phyloP scores from a whole-genome alignment of 1,140 invertebrate species.

The Bombus turneri region DNA sequence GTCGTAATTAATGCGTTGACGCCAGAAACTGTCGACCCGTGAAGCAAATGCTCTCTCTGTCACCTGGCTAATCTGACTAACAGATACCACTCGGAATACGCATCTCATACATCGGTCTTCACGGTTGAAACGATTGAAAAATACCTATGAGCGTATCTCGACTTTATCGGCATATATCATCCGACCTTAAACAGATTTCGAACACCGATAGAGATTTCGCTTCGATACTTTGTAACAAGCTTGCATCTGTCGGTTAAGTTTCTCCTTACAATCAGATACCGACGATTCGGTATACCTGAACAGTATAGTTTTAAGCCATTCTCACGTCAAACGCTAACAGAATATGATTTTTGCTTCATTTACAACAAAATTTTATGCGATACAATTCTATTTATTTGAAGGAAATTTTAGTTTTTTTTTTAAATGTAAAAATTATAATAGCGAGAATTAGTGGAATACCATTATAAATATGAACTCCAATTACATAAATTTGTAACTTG shows the following conservation, averaged over 20 bases:
- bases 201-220: background rate
- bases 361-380: too few relatives aligned
- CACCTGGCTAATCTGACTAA: conserved; percentile 65
- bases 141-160: conserved; percentile 10
- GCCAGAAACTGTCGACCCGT: conserved; percentile 13
- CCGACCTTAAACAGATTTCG: conserved; percentile 30
- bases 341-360: too few relatives aligned
- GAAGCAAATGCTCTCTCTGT: conserved; percentile 22
- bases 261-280: background rate
- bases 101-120: conserved; percentile 28
- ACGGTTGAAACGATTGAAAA: conserved; percentile 43
- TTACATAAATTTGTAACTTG: too few relatives aligned
- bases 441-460: too few relatives aligned
- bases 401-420: too few relatives aligned
- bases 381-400: too few relatives aligned
- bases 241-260: background rate
- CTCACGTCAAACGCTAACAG: background rate
- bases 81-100: conserved; percentile 49
- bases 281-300: background rate
- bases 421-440: too few relatives aligned
- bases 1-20: conserved; percentile 30
- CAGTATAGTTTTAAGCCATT: too few relatives aligned
- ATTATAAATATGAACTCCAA: too few relatives aligned
- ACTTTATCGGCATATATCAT: conserved; percentile 22
- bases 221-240: background rate